phyloP scores from a whole-genome alignment of 2,888 invertebrate species.

The Drosophila algonquin region DNA sequence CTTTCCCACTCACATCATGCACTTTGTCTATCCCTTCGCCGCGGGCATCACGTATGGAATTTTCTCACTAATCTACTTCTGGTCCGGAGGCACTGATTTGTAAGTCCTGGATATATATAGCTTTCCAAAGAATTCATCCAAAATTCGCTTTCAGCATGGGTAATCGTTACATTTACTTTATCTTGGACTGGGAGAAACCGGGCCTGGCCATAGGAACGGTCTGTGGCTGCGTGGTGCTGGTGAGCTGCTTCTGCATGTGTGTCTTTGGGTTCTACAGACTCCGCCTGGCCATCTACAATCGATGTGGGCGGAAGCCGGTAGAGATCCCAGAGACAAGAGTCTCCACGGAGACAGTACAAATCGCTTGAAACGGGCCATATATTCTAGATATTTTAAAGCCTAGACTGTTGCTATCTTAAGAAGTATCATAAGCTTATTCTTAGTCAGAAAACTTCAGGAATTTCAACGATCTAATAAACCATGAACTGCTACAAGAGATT shows the following conservation, averaged over 20 bases:
- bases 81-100: conserved; percentile 85
- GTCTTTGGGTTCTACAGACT: conserved; percentile 67
- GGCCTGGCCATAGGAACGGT: conserved; percentile 75
- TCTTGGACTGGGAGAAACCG: conserved; percentile 90
- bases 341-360: conserved; percentile 4
- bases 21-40: conserved; percentile 86
- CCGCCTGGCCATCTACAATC: conserved; percentile 38
- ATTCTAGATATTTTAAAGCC: too few relatives aligned
- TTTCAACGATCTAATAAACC: not conserved
- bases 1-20: conserved; percentile 88
- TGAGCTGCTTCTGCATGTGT: conserved; percentile 61
- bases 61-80: conserved; percentile 86
- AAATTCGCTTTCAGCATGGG: conserved; percentile 84
- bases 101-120: conserved; percentile 63
- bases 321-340: conserved; percentile 24
- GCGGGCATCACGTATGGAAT: conserved; percentile 85
- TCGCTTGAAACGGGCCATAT: conserved; percentile 10
- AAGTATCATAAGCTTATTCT: not conserved
- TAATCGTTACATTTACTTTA: conserved; percentile 88
- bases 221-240: conserved; percentile 53
- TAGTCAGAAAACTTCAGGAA: not conserved
- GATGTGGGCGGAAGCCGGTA: conserved; percentile 46
- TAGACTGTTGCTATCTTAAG: not conserved
- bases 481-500: not conserved
- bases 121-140: not conserved